phyloP scores from a whole-genome alignment of 2,113 vertebrate species.

The Sinocyclocheilus anshuiensis region DNA sequence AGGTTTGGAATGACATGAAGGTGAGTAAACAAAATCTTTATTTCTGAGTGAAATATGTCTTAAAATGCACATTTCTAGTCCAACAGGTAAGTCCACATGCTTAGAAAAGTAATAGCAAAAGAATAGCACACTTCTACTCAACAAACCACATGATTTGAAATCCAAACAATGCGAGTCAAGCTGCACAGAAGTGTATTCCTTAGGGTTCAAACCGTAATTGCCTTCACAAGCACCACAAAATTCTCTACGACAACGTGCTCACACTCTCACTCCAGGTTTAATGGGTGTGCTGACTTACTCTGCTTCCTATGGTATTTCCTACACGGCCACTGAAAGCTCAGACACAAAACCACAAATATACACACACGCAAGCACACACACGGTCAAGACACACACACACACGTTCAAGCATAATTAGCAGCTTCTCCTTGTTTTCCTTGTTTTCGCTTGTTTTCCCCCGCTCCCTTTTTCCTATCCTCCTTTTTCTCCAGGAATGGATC shows the following conservation, averaged over 20 bases:
- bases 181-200: not conserved
- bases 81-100: not conserved
- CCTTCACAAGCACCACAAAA: not conserved
- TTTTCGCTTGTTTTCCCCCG: conserved; percentile 20
- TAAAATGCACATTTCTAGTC: not conserved
- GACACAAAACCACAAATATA: not conserved
- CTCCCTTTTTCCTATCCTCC: conserved; percentile 42
- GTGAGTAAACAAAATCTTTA: not conserved
- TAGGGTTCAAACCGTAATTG: not conserved
- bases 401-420: not conserved
- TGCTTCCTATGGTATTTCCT: not conserved
- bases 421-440: too few species aligned
- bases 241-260: not conserved
- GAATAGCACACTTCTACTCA: not conserved
- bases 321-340: not conserved
- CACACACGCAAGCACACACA: not conserved
- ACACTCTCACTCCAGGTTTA: not conserved
- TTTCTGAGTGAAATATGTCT: not conserved
- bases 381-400: not conserved
- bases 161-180: not conserved
- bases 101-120: not conserved
- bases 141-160: not conserved
- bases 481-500: conserved; percentile 15
- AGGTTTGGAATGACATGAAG: not conserved
- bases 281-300: not conserved